Conservation (phyloP, 2,113 vertebrate species). For the Ptilorrhoa leucosticta region DNA sequence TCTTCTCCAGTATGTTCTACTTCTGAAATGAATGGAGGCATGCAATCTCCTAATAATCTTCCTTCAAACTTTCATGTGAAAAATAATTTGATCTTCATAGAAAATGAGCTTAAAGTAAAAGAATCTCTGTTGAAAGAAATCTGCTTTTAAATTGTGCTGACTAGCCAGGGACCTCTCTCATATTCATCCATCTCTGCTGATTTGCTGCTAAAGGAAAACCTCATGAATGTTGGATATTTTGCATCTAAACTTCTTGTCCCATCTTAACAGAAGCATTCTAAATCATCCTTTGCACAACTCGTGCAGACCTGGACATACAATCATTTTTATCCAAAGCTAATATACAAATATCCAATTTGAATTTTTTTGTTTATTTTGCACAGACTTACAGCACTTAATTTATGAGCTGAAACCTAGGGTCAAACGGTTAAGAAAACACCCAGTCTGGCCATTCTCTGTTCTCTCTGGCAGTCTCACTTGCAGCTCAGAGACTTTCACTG, state of each 20-base stretch:
- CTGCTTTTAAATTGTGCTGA: not conserved
- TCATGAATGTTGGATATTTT: not conserved
- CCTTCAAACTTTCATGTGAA: not conserved
- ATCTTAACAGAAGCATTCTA: not conserved
- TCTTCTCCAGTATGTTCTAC: not conserved
- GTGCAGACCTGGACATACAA: fast-evolving
- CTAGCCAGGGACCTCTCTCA: not conserved
- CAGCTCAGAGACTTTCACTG: not conserved
- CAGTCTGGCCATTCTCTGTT: not conserved
- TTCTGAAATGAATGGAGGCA: not conserved
- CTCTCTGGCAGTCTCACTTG: fast-evolving
- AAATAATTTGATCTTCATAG: not conserved
- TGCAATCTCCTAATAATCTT: not conserved
- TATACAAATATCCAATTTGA: not conserved
- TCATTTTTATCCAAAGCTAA: not conserved
- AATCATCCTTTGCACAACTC: not conserved
- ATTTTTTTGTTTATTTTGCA: not conserved
- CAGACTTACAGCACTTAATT: not conserved
- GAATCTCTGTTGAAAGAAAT: not conserved
- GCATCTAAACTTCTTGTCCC: not conserved
- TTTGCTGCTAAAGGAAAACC: not conserved
- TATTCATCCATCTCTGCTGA: not conserved
- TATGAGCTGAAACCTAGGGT: not conserved
- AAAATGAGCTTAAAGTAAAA: not conserved
- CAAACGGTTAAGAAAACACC: not conserved